Base-by-base conservation (phyloP, 2,888 invertebrate species). In the Zaprionus lineosus region DNA sequence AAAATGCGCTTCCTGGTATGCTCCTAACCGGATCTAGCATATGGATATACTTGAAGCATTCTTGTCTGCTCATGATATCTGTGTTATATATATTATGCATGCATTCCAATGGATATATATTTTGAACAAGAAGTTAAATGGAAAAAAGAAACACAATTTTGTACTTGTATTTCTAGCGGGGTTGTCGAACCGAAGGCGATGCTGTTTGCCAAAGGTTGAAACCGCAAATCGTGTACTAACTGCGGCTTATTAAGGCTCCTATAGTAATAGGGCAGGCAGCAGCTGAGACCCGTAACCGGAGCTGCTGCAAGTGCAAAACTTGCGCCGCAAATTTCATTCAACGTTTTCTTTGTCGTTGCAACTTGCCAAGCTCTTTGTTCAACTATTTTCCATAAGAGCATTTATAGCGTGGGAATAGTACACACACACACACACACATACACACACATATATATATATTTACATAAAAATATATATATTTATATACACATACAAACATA, bases 331-430 rank as follows among this genome's bases (percentile, higher is more conserved):
- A 50, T 31, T 52, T 47, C 44, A 53, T 44, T 19, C 63, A 24
- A 19, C 33, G 16, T 47, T 44, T 36, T 11, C 33, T 43, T 51
- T 34, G 34, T 56, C 34, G 24, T 12, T 60, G 18, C 43, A 16
- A 36, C 18, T 21, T 19, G 24, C 39, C 33, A 8, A 15, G 41
- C 52, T 34, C 33, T 58, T 37, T 65, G 47, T 59, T 46, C 63
- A 43, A 14, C 33, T 37, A 34, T 39, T 69, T 69, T 51, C 43
- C 55, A 65, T 74, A 58, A 58, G 70, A 56, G 55, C 46, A 61
- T 58, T 69, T 58, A 66, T 64, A 48, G 69, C 74, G 63, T 74
- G 74, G 70, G 74, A 74, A 74, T 59, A 41, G 57, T 44, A 46
- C n/a, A n/a, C n/a, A n/a, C n/a, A n/a, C n/a, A n/a, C n/a, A n/a